phyloP scores from a whole-genome alignment of 2,113 vertebrate genomes.

The Alexandromys fortis region DNA sequence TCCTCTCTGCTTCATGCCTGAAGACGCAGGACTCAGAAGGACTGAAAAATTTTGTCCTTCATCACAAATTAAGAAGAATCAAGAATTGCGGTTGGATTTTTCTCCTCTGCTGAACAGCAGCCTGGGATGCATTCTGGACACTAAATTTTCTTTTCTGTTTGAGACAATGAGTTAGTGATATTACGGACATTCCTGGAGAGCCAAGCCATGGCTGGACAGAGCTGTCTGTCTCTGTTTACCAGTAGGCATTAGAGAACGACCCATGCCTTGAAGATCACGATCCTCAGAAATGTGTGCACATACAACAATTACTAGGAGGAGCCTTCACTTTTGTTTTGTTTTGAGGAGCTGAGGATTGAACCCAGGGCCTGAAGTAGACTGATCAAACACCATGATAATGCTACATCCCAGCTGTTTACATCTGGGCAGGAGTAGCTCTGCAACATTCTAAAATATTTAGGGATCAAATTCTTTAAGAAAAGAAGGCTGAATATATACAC shows the following conservation, averaged over 20 bases:
- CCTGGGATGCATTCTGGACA: neutral
- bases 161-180: neutral
- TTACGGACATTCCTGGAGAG: neutral
- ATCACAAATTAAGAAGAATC: neutral
- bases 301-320: neutral
- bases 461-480: neutral
- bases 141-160: neutral
- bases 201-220: neutral
- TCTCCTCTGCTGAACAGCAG: neutral
- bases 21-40: neutral
- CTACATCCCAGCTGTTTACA: neutral
- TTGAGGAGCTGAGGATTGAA: neutral
- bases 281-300: neutral
- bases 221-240: neutral
- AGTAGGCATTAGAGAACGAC: neutral
- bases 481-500: neutral
- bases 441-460: neutral
- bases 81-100: neutral
- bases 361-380: neutral
- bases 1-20: neutral
- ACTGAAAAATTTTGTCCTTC: neutral
- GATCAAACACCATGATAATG: neutral
- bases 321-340: neutral
- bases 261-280: neutral
- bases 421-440: neutral